These are phyloP conservation scores for Blastobasis adustella DNA, from an alignment of 2,888 invertebrate species.

Conservation along the genomic window DNA sequence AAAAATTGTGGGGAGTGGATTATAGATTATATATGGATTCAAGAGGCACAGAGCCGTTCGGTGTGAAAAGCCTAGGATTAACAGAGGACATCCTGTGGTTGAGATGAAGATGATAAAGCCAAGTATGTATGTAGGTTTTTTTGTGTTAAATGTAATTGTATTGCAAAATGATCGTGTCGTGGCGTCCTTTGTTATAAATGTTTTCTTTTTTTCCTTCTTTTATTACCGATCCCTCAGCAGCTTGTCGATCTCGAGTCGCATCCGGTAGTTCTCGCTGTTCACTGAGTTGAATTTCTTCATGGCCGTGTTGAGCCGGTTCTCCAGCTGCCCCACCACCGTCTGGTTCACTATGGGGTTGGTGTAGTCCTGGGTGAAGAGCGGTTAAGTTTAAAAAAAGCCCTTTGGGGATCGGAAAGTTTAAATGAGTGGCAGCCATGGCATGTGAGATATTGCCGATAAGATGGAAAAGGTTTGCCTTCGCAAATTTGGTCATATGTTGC, in stretches of 20 bases:
- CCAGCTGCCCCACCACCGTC: conserved; percentile 75
- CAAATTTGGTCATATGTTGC: no score
- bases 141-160: background rate
- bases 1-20: no score
- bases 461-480: no score
- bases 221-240: conserved; percentile 83
- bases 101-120: background rate
- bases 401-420: no score
- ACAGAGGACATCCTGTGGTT: no score
- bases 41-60: no score
- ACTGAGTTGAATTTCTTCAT: conserved; percentile 85
- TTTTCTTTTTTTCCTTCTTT: background rate
- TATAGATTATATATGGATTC: no score
- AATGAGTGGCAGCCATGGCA: no score
- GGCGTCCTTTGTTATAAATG: background rate
- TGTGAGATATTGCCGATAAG: no score
- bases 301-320: conserved; percentile 84
- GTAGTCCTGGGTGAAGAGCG: conserved; percentile 29
- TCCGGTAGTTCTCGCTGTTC: conserved; percentile 81
- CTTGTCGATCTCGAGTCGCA: conserved; percentile 87
- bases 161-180: background rate
- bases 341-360: conserved; percentile 47
- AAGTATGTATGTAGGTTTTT: background rate
- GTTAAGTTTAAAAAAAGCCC: no score
- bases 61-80: no score